These are phyloP conservation scores for Sparidentex hasta DNA, from an alignment of 2,797 vertebrate genomes.

Conservation along the genomic window DNA sequence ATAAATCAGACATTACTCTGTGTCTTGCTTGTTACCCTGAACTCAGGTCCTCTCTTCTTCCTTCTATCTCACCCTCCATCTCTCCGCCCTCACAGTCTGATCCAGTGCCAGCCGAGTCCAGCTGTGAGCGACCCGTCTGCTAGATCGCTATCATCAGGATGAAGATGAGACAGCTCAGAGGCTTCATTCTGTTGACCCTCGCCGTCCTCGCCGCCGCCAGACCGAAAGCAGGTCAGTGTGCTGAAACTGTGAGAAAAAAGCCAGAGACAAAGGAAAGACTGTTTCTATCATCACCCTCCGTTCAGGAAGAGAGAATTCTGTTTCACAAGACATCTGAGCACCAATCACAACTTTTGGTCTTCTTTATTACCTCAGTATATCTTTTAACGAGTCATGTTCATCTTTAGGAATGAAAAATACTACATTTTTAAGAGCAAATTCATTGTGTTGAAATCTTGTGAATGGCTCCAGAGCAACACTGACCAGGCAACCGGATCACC, in stretches of 20 bases:
- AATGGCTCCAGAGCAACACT: too few species aligned
- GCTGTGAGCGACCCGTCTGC: slow-evolving; percentile 9
- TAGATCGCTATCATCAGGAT: slow-evolving; percentile 36
- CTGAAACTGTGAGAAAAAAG: background rate
- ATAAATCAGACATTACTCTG: background rate
- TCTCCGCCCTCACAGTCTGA: slow-evolving; percentile 38
- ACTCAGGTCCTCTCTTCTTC: background rate
- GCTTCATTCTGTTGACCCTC: slow-evolving; percentile 81
- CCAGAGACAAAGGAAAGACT: background rate
- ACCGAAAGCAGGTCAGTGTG: slow-evolving; percentile 82
- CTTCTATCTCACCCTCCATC: slow-evolving; percentile 22
- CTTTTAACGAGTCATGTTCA: background rate
- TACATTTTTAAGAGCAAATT: too few species aligned
- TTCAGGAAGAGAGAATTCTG: too few species aligned
- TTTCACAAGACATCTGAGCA: background rate
- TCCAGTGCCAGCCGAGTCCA: slow-evolving; percentile 30
- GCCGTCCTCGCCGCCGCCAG: slow-evolving; percentile 82
- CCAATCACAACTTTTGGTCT: background rate
- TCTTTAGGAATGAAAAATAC: background rate
- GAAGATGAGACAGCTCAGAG: slow-evolving; percentile 81
- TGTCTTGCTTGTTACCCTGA: background rate
- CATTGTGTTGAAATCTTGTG: background rate
- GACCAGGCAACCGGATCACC: too few species aligned
- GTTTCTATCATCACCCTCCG: background rate
- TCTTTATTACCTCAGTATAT: too few species aligned